Evolutionary conservation across 2,113 vertebrate species (phyloP).

Genomic region (Polypterus senegalus): DNA sequence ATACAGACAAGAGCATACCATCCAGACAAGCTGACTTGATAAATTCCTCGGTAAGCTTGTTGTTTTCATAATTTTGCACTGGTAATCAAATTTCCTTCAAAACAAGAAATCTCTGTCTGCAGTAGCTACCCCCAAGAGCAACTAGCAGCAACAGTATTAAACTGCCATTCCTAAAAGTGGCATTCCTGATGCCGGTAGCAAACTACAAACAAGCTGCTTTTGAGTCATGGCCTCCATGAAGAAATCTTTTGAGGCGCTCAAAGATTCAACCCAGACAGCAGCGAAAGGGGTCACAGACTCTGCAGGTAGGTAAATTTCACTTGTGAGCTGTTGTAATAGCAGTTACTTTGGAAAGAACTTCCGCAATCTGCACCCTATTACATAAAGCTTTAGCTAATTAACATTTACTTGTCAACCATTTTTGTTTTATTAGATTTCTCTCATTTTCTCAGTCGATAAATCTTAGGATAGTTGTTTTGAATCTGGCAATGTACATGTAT

Average conservation of each 20-base stretch:
- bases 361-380: too few species aligned
- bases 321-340: too few species aligned
- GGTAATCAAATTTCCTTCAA: conserved; percentile 38
- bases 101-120: conserved; percentile 15
- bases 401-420: too few species aligned
- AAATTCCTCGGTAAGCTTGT: conserved; percentile 37
- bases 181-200: conserved; percentile 16
- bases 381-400: too few species aligned
- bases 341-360: too few species aligned
- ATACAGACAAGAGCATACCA: conserved; percentile 13
- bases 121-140: conserved; percentile 20
- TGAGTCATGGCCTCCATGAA: conserved; percentile 47
- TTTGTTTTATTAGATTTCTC: too few species aligned
- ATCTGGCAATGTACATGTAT: too few species aligned
- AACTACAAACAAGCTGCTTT: conserved; percentile 13
- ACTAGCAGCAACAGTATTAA: conserved; percentile 41
- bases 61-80: conserved; percentile 32
- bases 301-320: conserved; percentile 25
- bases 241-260: conserved; percentile 47
- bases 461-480: too few species aligned
- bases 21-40: conserved; percentile 26
- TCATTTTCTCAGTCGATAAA: too few species aligned
- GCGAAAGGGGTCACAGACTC: conserved; percentile 39
- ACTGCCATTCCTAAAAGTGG: conserved; percentile 21
- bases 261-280: conserved; percentile 35